A percentile compares a stretch with the other conserved stretches of the same genome.
Evolutionary conservation across 2,797 vertebrate genomes (phyloP).

Genomic region (Poecilia wingei): DNA sequence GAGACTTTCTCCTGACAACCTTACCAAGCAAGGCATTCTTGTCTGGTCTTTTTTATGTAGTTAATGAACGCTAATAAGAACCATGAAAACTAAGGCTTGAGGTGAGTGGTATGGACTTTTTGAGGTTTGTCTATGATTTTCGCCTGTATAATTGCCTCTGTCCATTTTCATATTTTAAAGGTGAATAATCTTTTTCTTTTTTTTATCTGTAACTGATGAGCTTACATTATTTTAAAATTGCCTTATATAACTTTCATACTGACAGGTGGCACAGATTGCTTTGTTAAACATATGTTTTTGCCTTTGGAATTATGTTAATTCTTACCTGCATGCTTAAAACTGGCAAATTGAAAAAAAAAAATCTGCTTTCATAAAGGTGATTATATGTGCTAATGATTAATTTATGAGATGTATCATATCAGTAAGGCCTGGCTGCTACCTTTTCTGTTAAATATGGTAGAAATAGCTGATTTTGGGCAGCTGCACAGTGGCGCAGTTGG

Average conservation of each 20-base stretch:
- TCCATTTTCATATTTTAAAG: not conserved
- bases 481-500: too few relatives aligned
- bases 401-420: not conserved
- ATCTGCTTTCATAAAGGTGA: not conserved
- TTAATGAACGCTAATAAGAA: not conserved
- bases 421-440: not conserved
- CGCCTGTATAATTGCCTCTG: not conserved
- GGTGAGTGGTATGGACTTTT: not conserved
- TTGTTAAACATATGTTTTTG: not conserved
- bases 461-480: not conserved
- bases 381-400: not conserved
- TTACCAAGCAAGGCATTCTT: not conserved
- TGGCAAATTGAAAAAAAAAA: not conserved
- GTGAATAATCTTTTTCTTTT: not conserved
- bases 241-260: not conserved
- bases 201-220: not conserved
- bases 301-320: not conserved
- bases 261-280: not conserved
- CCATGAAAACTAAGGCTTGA: not conserved
- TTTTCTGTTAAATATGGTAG: not conserved
- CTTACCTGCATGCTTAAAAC: not conserved
- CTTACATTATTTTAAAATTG: not conserved
- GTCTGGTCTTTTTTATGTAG: not conserved
- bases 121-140: not conserved
- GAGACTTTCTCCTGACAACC: not conserved